A percentile compares a stretch with the other conserved stretches of the same genome.
These are phyloP conservation scores for Capitulum mitella DNA, from an alignment of 2,888 invertebrate species.

Conservation along the genomic window DNA sequence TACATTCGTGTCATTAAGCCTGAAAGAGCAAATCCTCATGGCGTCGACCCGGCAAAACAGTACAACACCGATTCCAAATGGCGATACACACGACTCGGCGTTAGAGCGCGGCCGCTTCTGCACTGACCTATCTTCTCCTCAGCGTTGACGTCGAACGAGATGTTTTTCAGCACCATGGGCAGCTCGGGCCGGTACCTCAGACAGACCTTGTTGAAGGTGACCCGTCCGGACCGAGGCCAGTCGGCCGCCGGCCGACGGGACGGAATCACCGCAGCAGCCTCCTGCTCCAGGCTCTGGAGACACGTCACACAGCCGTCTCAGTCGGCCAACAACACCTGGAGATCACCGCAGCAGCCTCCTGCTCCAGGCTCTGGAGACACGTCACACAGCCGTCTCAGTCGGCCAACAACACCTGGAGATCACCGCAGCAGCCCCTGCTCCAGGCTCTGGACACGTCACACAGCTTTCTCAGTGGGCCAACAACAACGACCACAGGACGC, in stretches of 20 bases:
- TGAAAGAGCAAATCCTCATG: no score
- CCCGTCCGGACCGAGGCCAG: constrained; percentile 45
- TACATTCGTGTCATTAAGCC: no score
- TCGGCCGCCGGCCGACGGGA: constrained; percentile 40
- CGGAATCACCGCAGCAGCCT: constrained; percentile 40
- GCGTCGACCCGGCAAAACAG: no score
- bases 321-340: constrained; percentile 40
- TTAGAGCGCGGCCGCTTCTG: no score
- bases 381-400: no score
- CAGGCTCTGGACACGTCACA: constrained; percentile 38
- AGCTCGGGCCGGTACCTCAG: constrained; percentile 44
- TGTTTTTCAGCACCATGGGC: constrained; percentile 49
- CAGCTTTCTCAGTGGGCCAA: no score
- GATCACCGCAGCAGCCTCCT: constrained; percentile 41
- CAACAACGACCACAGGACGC: no score
- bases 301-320: no score
- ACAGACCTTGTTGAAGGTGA: constrained; percentile 44
- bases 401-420: constrained; percentile 40
- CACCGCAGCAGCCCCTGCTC: constrained; percentile 40
- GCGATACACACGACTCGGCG: no score
- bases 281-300: constrained; percentile 41
- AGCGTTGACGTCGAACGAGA: constrained; percentile 50
- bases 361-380: constrained; percentile 39
- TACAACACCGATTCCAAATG: no score
- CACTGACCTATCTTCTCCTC: constrained; percentile 55